Conservation (phyloP, 2,113 vertebrate genomes). For the Mesocricetus auratus region DNA sequence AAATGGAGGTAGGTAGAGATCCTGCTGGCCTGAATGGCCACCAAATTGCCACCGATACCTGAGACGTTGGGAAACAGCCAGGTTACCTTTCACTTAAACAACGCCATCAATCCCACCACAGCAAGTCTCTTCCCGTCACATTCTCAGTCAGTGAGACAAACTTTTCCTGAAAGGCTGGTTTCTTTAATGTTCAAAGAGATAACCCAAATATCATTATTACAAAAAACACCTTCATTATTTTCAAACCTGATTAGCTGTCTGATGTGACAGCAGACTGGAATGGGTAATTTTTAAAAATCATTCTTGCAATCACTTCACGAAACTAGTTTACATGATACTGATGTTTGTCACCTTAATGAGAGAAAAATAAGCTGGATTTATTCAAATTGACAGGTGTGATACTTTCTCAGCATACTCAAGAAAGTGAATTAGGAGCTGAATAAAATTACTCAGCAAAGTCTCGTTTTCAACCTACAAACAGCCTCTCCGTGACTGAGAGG, state of each 20-base stretch:
- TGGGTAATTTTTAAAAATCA: conserved; percentile 6
- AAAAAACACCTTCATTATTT: conserved; percentile 8
- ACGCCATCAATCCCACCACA: not conserved
- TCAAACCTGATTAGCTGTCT: conserved; percentile 41
- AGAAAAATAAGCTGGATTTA: not conserved
- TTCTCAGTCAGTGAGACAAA: not conserved
- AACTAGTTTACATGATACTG: not conserved
- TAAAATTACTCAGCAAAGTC: conserved; percentile 9
- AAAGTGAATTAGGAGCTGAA: not conserved
- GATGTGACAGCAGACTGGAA: not conserved
- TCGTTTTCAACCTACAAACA: not conserved
- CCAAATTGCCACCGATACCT: conserved; percentile 99
- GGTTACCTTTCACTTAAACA: not conserved
- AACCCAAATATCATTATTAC: not conserved
- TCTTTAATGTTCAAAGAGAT: not conserved
- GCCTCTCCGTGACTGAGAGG: not conserved
- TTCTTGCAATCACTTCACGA: not conserved
- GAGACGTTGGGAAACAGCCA: conserved; percentile 59
- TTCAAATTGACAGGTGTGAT: not conserved
- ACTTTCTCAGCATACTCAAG: not conserved
- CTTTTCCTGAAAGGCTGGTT: not conserved
- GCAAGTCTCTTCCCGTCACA: not conserved
- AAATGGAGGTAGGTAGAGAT: conserved; percentile 98
- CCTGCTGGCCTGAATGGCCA: conserved; percentile 98
- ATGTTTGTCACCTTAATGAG: not conserved